Percentiles rank a stretch among this genome's conserved stretches.
phyloP scores from a whole-genome alignment of 2,888 invertebrate genomes.

The Cephus nigrinus region DNA sequence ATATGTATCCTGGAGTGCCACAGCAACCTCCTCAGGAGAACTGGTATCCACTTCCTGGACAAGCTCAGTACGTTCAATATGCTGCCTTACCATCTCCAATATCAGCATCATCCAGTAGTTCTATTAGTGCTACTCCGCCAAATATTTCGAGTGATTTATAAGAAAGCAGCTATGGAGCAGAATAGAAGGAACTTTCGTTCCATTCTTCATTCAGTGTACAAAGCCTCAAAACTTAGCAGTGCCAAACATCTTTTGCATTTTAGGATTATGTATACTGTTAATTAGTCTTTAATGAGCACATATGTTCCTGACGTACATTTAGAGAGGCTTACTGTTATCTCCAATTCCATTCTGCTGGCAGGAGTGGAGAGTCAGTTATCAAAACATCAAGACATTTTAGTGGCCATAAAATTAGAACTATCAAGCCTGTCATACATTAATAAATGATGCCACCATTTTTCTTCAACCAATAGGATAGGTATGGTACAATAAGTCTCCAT shows the following conservation, averaged over 20 bases:
- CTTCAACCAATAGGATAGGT: neutral
- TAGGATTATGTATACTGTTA: neutral
- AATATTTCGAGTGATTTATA: neutral
- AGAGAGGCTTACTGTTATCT: neutral
- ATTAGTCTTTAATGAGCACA: neutral
- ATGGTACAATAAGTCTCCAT: neutral
- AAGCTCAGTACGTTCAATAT: constrained; percentile 43
- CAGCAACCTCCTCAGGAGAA: constrained; percentile 43
- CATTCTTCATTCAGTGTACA: neutral
- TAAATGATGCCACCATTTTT: neutral
- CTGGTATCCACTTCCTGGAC: constrained; percentile 49
- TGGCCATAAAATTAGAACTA: neutral
- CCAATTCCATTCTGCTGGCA: neutral
- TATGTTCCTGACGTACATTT: neutral
- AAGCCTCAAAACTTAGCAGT: neutral
- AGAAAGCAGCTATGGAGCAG: neutral
- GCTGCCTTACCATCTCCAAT: constrained; percentile 17
- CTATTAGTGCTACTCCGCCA: neutral
- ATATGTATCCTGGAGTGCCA: constrained; percentile 32
- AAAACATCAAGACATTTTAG: neutral
- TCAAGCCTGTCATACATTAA: neutral
- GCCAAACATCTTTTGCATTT: neutral
- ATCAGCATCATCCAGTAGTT: constrained; percentile 13
- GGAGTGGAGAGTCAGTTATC: neutral
- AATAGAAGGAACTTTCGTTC: neutral